Conservation (phyloP, 1,140 invertebrate species). For the Zaprionus nigranus region DNA sequence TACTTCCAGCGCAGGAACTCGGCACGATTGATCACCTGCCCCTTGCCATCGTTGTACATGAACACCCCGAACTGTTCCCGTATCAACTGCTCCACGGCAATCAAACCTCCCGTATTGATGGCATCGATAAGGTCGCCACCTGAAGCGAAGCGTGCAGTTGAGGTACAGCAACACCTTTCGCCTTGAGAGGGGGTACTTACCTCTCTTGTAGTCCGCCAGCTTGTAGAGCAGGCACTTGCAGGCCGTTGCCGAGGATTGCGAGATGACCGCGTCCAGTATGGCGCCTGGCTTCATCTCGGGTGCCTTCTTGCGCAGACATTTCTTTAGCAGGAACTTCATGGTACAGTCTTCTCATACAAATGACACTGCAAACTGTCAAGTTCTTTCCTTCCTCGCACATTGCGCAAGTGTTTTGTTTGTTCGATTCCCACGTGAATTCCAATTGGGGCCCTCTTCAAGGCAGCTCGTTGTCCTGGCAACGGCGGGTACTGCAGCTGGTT, state of each 20-base stretch:
- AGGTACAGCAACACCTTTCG: background rate
- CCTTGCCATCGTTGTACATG: conserved; percentile 95
- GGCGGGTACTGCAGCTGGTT: background rate
- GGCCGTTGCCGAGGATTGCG: conserved; percentile 91
- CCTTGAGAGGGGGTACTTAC: conserved; percentile 63
- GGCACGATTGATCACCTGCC: conserved; percentile 93
- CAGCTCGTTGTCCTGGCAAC: conserved; percentile 36
- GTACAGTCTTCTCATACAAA: background rate
- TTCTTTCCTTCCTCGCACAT: background rate
- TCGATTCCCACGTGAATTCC: conserved; percentile 37
- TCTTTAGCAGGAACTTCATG: conserved; percentile 80
- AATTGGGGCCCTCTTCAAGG: background rate
- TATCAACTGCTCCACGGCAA: conserved; percentile 94
- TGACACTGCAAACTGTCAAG: background rate
- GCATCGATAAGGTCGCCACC: conserved; percentile 93
- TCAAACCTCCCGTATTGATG: conserved; percentile 92
- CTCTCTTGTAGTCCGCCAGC: conserved; percentile 95
- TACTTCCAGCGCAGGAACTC: conserved; percentile 98
- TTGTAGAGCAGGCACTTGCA: conserved; percentile 94
- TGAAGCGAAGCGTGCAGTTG: conserved; percentile 50
- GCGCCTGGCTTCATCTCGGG: conserved; percentile 85
- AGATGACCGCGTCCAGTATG: conserved; percentile 94
- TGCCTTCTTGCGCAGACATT: conserved; percentile 81
- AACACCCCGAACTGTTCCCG: conserved; percentile 94
- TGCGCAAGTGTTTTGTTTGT: conserved; percentile 55